phyloP scores from a whole-genome alignment of 2,113 vertebrate genomes.

The Gopherus flavomarginatus region DNA sequence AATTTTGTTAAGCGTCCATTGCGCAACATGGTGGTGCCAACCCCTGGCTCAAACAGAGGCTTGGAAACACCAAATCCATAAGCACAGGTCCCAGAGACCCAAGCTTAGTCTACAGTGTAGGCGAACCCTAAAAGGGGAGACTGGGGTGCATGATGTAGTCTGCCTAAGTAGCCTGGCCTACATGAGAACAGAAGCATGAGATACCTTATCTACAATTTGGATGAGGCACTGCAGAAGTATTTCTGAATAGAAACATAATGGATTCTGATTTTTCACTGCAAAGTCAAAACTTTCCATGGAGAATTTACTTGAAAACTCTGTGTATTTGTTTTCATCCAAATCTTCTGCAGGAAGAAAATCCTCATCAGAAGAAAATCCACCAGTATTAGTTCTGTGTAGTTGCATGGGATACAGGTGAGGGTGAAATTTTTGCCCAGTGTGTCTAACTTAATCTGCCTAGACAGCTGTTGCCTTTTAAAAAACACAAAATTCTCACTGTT shows the following conservation, averaged over 20 bases:
- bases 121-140: neutral
- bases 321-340: neutral
- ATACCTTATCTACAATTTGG: neutral
- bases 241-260: neutral
- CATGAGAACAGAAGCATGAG: neutral
- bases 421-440: neutral
- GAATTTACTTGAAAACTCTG: neutral
- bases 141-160: neutral
- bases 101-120: neutral
- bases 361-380: neutral
- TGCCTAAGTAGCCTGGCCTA: neutral
- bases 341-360: neutral
- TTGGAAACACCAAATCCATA: neutral
- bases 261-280: neutral
- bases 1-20: too few species aligned
- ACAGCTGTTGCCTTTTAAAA: neutral
- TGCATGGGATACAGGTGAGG: neutral
- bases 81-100: neutral
- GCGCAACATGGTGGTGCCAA: too few species aligned
- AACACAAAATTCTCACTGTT: neutral
- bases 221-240: neutral
- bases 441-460: neutral
- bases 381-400: neutral
- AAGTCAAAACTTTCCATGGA: neutral
- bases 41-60: neutral